phyloP scores from a whole-genome alignment of 2,797 vertebrate species.

The Gorsachius magnificus region DNA sequence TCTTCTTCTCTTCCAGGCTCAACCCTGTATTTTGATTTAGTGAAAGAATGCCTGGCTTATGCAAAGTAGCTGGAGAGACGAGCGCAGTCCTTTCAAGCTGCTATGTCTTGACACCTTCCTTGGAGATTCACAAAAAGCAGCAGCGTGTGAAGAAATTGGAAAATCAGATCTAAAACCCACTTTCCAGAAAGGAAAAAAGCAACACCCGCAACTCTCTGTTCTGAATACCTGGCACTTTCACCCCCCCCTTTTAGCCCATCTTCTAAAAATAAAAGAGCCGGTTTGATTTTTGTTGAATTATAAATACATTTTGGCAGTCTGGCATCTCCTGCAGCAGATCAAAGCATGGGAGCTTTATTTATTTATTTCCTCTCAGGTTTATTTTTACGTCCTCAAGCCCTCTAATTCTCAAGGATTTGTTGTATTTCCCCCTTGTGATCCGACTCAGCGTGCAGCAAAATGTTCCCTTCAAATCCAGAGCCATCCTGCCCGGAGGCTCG shows the following conservation, averaged over 20 bases:
- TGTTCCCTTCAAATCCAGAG: fast-evolving
- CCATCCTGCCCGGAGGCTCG: fast-evolving
- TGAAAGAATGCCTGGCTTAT: neutral
- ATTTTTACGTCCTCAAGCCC: fast-evolving
- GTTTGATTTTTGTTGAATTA: constrained; percentile 49
- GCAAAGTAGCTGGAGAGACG: neutral
- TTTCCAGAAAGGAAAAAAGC: constrained; percentile 47
- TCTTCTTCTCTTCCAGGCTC: neutral
- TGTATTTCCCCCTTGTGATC: neutral
- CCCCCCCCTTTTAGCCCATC: constrained; percentile 2
- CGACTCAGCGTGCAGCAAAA: fast-evolving
- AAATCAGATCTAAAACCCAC: constrained; percentile 36
- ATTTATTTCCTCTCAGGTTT: neutral
- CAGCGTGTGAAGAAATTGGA: neutral
- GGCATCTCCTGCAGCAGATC: constrained; percentile 13
- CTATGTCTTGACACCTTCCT: constrained; percentile 38
- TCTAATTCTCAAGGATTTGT: neutral
- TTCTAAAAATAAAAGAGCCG: constrained; percentile 48
- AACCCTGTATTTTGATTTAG: neutral
- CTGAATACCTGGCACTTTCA: constrained; percentile 42
- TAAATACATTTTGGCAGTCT: constrained; percentile 48
- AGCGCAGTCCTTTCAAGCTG: neutral
- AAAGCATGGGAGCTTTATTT: constrained; percentile 9
- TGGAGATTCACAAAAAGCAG: constrained; percentile 15
- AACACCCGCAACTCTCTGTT: constrained; percentile 48